Base-by-base conservation (phyloP, 1,140 invertebrate genomes). In the Nomia melanderi region DNA sequence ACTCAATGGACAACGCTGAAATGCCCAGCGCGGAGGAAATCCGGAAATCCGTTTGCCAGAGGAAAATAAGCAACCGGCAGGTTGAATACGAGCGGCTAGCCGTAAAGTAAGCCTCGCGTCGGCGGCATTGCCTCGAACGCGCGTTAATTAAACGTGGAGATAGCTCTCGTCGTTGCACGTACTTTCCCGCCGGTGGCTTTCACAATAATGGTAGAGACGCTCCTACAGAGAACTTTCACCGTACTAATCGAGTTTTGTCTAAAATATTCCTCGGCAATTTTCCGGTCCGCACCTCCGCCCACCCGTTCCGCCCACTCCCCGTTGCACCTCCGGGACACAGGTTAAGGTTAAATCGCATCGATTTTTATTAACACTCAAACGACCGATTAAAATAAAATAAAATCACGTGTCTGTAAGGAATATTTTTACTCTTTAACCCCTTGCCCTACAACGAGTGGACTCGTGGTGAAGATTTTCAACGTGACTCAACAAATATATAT, bases 171-270 rank as follows among this genome's bases (percentile, higher is more conserved):
- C 78, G 62, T 85, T 57, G 74, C 83, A 81, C 63, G 70, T 84
- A 84, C 71, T 85, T 84, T 84, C 78, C 66, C 50, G 23, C n/a
- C 39, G 82, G 82, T 75, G 82, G 83, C 83, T 85, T 85, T 85
- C 75, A 78, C 83, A 81, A 84, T 84, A 84, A 85, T 85, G 83
- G 78, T 57, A 70, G 69, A 81, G 82, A 85, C 78, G 74, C 82
- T 64, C 53, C 74, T 77, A 60, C 53, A 77, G 75, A 75, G 82
- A 81, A 84, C 82, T 85, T 81, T 66, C 74, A 65, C 67, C 59
- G 63, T 81, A 69, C 82, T 85, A 84, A 85, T 85, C 83, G 79
- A 85, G 70, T 85, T 84, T 84, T 77, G 79, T 83, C 78, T 85
- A 84, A 85, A 85, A 81, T 85, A 84, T 81, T 79, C 82, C 74